phyloP scores from a whole-genome alignment of 2,888 invertebrate species.

The Graphium colonna region DNA sequence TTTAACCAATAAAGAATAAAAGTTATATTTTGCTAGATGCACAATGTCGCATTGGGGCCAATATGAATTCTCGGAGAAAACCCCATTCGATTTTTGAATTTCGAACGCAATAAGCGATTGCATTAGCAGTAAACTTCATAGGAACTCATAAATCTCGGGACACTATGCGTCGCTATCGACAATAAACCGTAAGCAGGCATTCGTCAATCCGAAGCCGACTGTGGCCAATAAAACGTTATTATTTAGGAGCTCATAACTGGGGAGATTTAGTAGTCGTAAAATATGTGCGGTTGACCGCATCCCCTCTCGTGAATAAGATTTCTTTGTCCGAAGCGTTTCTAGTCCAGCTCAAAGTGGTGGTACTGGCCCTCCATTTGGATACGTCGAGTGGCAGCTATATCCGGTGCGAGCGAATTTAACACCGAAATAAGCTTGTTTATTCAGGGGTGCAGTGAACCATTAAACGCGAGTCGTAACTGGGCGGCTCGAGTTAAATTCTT shows the following conservation, averaged over 20 bases:
- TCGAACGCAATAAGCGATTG: slow-evolving; percentile 37
- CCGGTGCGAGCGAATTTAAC: slow-evolving; percentile 77
- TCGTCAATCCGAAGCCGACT: slow-evolving; percentile 60
- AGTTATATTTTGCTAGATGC: too few species aligned
- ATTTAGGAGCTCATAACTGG: slow-evolving; percentile 74
- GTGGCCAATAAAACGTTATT: slow-evolving; percentile 72
- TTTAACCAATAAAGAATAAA: too few species aligned
- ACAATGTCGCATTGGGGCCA: background rate
- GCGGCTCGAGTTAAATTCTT: slow-evolving; percentile 73
- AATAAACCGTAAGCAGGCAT: slow-evolving; percentile 62
- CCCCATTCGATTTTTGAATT: slow-evolving; percentile 11
- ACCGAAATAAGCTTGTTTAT: slow-evolving; percentile 71
- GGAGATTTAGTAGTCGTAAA: slow-evolving; percentile 73
- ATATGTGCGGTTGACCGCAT: slow-evolving; percentile 55
- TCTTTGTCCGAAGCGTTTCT: slow-evolving; percentile 43
- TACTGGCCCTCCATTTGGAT: slow-evolving; percentile 58
- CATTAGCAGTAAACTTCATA: slow-evolving; percentile 66
- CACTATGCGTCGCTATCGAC: slow-evolving; percentile 53
- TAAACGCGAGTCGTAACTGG: slow-evolving; percentile 67
- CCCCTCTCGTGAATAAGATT: slow-evolving; percentile 42
- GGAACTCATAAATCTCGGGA: slow-evolving; percentile 60
- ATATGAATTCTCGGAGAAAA: slow-evolving; percentile 12
- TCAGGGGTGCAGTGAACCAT: slow-evolving; percentile 78
- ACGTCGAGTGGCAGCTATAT: slow-evolving; percentile 71
- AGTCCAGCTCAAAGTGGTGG: slow-evolving; percentile 46